Evolutionary conservation across 2,888 invertebrate species (phyloP).

Genomic region (Agrochola circellaris): DNA sequence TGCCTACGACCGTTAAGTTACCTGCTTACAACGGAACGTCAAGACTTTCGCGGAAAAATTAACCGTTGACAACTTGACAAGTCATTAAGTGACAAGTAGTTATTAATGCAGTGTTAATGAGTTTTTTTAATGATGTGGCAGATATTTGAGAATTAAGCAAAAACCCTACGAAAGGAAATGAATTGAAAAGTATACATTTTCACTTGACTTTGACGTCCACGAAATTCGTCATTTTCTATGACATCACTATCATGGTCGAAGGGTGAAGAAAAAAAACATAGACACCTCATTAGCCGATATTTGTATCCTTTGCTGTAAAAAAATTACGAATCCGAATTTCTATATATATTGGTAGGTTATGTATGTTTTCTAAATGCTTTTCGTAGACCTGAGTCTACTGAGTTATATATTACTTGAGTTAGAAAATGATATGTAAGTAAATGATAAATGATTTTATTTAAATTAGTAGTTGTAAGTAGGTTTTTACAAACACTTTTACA

Average conservation of each 20-base stretch:
- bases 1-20: slow-evolving; percentile 60
- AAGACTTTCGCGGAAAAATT: slow-evolving; percentile 50
- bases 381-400: not conserved
- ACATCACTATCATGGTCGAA: not conserved
- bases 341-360: not conserved
- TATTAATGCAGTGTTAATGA: slow-evolving; percentile 28
- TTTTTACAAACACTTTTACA: no score
- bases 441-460: no score
- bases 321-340: not conserved
- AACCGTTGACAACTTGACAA: slow-evolving; percentile 33
- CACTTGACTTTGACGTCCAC: not conserved
- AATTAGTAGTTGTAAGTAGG: no score
- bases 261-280: not conserved
- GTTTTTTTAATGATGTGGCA: slow-evolving; percentile 2
- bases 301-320: not conserved
- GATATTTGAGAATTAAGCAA: not conserved
- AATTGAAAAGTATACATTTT: not conserved
- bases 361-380: not conserved
- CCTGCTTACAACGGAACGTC: slow-evolving; percentile 46
- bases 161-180: not conserved
- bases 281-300: not conserved
- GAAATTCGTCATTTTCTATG: not conserved
- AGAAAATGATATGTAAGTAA: no score
- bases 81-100: slow-evolving; percentile 37
- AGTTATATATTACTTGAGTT: not conserved